A percentile compares a stretch with the other conserved stretches of the same genome.
Conservation (phyloP, 2,888 invertebrate species). For the Diabrotica balteata region DNA sequence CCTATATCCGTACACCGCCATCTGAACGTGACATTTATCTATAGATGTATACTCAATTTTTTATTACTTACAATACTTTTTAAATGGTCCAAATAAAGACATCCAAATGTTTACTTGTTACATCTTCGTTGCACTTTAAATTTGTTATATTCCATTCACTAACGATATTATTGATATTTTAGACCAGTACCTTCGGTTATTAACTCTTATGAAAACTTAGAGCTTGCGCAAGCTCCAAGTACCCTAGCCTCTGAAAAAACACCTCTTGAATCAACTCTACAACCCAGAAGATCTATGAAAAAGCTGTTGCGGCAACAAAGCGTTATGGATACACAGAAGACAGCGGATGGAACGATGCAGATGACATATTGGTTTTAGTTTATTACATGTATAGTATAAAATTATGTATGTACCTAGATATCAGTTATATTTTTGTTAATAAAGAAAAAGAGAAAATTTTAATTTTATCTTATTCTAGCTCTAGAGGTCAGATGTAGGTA, state of each 20-base stretch:
- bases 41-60: too few relatives aligned
- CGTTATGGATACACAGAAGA: constrained; percentile 82
- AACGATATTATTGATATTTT: constrained; percentile 40
- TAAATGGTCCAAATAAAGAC: too few relatives aligned
- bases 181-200: constrained; percentile 64
- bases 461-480: too few relatives aligned
- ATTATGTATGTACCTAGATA: too few relatives aligned
- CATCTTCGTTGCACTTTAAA: too few relatives aligned
- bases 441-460: too few relatives aligned
- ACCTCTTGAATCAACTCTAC: constrained; percentile 55
- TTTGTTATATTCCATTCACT: background rate
- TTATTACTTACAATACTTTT: too few relatives aligned
- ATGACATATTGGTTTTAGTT: constrained; percentile 86
- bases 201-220: constrained; percentile 78
- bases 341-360: constrained; percentile 80
- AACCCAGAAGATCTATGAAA: constrained; percentile 67
- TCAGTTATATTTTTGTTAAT: too few relatives aligned
- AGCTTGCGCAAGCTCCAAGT: constrained; percentile 63
- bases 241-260: constrained; percentile 60
- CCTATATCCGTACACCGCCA: too few relatives aligned
- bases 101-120: too few relatives aligned
- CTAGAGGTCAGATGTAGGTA: too few relatives aligned
- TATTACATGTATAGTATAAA: background rate
- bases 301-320: constrained; percentile 80
- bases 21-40: too few relatives aligned